Evolutionary conservation across 1,140 invertebrate species (phyloP), one percentile per base, ranked within the genome.

Genomic region (Polypedilum vanderplanki): DNA sequence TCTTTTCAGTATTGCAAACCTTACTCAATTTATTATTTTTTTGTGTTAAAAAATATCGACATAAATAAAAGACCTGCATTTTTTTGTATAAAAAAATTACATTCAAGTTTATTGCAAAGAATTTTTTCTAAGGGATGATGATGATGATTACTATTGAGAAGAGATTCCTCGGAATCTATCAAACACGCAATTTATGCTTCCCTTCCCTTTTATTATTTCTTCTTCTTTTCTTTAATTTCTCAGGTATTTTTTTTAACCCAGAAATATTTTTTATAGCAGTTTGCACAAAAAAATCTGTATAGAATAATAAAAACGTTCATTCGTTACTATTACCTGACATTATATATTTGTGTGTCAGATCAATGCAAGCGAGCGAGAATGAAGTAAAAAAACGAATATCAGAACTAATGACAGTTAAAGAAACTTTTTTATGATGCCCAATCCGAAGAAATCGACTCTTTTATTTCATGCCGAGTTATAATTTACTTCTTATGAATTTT

Each of bases 131-230:
- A 70, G 65, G 65, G 65, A 70, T 70, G 65, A 70, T 20, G 65
- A 70, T 70, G 65, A 70, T 70, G 9, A 57, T 57, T 12, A 33
- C 5, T 33, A 33, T 33, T 33, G 24, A 33, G 24, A 33, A 33
- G 24, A 33, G 12, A n/a, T 70, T 70, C 20, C 17, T 70, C 9
- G 20, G 65, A 22, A 70, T 70, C 17, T 70, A 70, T 70, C 65
- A 70, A 70, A 70, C 65, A 70, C 65, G 65, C 65, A 70, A 70
- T 70, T 70, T 70, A 70, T 70, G 65, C 46, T 57, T 57, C 46
- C 46, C 46, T 57, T 57, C 46, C 24, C 24, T 33, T 33, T 57
- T 57, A 3, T 3, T 70, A 20, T 17, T 20, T 70, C 2, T 22
- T 70, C 17, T 70, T 20, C 9, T 70, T 70, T 20, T 67, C 18